Conservation (phyloP, 1,140 invertebrate species). For the Drosophila azteca region DNA sequence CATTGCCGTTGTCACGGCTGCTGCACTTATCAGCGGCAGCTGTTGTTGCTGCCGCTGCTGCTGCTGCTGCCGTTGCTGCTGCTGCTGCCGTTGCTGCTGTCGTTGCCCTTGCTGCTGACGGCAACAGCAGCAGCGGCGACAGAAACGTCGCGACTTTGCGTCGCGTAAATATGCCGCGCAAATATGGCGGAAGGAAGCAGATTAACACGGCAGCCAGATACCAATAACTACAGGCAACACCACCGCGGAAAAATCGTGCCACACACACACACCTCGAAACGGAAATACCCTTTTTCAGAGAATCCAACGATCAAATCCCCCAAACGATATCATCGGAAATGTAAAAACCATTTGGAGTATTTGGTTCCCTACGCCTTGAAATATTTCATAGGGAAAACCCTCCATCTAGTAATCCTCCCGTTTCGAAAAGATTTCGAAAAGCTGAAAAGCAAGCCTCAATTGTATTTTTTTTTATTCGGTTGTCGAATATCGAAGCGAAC, state of each 20-base stretch:
- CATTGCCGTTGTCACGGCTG: slow-evolving; percentile 39
- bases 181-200: slow-evolving; percentile 73
- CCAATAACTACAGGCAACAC: slow-evolving; percentile 56
- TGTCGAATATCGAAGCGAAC: no score
- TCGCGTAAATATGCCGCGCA: slow-evolving; percentile 51
- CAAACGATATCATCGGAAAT: no score
- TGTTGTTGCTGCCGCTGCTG: slow-evolving; percentile 41
- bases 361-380: no score
- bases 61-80: neutral
- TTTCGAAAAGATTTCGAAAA: no score
- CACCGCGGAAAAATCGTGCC: slow-evolving; percentile 3
- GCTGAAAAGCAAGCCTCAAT: no score
- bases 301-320: no score
- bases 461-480: no score
- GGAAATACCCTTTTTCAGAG: no score
- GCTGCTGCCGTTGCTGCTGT: slow-evolving; percentile 35
- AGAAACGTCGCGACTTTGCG: slow-evolving; percentile 1
- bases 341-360: no score
- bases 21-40: slow-evolving; percentile 55
- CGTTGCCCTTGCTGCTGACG: no score
- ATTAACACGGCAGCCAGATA: slow-evolving; percentile 70
- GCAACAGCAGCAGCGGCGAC: slow-evolving; percentile 16
- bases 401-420: no score
- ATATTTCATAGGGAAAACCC: no score
- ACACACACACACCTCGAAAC: slow-evolving; percentile 12